These are phyloP conservation scores for Paradisaea rubra DNA, from an alignment of 2,113 vertebrate genomes.

Conservation along the genomic window DNA sequence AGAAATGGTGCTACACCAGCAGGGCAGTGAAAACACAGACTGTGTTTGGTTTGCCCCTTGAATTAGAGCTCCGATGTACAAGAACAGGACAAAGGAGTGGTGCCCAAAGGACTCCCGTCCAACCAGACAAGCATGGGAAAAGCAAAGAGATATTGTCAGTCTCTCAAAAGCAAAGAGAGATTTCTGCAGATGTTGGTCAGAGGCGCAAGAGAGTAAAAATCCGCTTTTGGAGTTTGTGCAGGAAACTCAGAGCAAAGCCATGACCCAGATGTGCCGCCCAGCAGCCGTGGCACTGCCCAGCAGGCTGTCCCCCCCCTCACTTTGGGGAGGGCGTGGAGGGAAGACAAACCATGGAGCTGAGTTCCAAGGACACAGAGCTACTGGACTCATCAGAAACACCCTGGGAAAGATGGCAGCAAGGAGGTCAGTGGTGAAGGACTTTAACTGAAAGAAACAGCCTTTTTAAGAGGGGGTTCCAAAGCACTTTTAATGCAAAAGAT, in stretches of 20 bases:
- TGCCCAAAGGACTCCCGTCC: background rate
- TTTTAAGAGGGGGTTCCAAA: background rate
- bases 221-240: background rate
- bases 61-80: accelerated
- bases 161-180: background rate
- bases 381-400: background rate
- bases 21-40: background rate
- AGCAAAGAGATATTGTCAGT: background rate
- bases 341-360: background rate
- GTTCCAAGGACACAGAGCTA: background rate
- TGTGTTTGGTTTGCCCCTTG: background rate
- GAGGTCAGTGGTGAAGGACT: background rate
- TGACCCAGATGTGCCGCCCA: accelerated
- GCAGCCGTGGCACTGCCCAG: background rate
- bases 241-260: background rate
- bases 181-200: background rate
- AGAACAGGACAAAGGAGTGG: background rate
- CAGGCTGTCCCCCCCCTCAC: background rate
- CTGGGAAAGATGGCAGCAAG: background rate
- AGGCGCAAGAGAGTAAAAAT: background rate
- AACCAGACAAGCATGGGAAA: background rate
- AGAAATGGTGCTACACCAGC: background rate
- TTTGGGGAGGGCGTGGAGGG: no score
- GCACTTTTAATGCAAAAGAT: background rate
- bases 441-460: background rate